Base-by-base conservation (phyloP, 2,888 invertebrate species). In the Zelleria hepariella region DNA sequence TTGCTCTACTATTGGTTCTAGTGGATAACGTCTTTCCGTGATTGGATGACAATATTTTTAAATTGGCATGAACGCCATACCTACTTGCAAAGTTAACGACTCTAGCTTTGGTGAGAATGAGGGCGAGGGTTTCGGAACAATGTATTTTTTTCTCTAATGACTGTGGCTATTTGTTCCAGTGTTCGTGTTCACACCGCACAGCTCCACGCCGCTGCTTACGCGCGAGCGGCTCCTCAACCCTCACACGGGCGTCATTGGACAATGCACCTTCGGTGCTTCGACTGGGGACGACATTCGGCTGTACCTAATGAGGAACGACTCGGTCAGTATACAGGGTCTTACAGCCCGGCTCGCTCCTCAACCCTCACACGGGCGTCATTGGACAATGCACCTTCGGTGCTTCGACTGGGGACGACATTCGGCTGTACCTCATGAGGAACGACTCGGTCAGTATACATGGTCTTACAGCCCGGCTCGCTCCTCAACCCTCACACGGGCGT, bases 291-390 rank as follows among this genome's bases (percentile, higher is more conserved):
- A 78, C 2, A 69, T 83, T 32, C 72, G 73, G 59, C 68, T 89
- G 15, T 89, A 86, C 62, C 65, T 88, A 1, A 81, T 85, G 74
- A 79, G 86, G 54, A 89, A 89, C 63, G 75, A 88, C 65, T 82
- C 82, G 48, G 88, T 88, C 67, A 83, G 82, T 59, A 26, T n/a
- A n/a, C n/a, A n/a, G n/a, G n/a, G n/a, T 32, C 5, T 32, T 32
- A 32, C n/a, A 49, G 1, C 73, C 77, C 51, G 80, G 82, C 57
- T 61, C 69, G 0, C 62, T 87, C 2, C 59, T 86, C 24, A 73
- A 79, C 47, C 81, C 84, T 0, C 63, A 69, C 1, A 72, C 75
- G 0, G 89, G 89, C 0, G 70, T 82, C 1, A 77, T 89, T 62
- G 82, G 79, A 57, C 79, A 83, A 61, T 82, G 86, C 58, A 73